Conservation (phyloP, 2,113 vertebrate species). For the Aptenodytes patagonicus region DNA sequence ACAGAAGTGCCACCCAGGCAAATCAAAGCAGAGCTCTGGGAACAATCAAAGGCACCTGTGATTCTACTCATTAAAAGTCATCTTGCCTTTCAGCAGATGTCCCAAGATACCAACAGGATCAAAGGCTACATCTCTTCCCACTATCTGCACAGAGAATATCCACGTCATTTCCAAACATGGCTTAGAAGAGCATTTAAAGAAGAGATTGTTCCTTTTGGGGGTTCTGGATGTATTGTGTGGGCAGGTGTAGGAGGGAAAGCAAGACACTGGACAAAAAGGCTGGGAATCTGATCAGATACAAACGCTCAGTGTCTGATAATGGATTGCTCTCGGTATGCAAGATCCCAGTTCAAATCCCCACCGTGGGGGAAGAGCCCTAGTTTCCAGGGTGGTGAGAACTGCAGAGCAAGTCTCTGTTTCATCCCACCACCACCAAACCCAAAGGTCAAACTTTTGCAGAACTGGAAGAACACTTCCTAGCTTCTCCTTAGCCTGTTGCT, state of each 20-base stretch:
- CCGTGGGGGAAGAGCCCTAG: not conserved
- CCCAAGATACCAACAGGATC: not conserved
- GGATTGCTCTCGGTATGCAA: not conserved
- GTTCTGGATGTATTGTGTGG: not conserved
- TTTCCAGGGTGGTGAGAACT: not conserved
- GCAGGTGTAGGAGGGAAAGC: not conserved
- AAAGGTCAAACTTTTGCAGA: not conserved
- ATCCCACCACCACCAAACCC: not conserved
- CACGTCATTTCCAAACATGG: not conserved
- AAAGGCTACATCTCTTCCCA: not conserved
- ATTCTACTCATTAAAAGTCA: not conserved
- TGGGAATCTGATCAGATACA: not conserved
- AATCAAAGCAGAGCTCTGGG: not conserved
- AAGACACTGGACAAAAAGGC: not conserved
- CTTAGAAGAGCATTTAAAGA: not conserved
- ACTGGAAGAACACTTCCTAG: not conserved
- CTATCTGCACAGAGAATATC: not conserved
- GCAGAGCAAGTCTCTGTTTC: not conserved
- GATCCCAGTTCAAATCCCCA: not conserved
- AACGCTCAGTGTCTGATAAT: not conserved
- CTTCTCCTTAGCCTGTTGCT: not conserved
- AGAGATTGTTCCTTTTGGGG: not conserved
- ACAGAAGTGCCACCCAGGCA: not conserved
- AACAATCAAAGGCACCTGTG: not conserved
- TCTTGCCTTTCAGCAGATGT: not conserved